Evolutionary conservation across 2,797 vertebrate species (phyloP).

Genomic region (Dendrocincla fuliginosa): DNA sequence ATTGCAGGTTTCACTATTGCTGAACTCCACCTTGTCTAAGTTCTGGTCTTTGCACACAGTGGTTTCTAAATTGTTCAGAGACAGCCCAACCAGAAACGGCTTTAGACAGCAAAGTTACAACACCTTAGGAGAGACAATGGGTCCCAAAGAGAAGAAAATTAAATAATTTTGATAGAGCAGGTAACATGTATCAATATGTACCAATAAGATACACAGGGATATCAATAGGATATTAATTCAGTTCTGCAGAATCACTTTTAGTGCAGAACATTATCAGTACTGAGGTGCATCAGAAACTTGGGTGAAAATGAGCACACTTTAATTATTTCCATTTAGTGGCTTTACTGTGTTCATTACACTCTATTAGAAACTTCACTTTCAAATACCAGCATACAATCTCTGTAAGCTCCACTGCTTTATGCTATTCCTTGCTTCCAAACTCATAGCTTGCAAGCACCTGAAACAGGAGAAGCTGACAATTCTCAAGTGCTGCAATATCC

Average conservation of each 20-base stretch:
- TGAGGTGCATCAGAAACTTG: background rate
- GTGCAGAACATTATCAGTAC: background rate
- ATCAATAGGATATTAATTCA: background rate
- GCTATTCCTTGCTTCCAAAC: background rate
- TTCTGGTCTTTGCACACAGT: background rate
- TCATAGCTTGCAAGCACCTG: background rate
- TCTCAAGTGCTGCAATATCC: background rate
- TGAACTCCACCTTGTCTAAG: background rate
- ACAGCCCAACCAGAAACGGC: background rate
- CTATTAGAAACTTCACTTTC: background rate
- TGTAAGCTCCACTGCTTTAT: background rate
- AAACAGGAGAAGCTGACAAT: background rate
- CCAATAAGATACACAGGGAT: accelerated
- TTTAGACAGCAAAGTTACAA: background rate
- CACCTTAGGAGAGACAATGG: background rate
- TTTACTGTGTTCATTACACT: background rate
- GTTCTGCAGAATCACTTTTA: background rate
- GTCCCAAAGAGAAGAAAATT: background rate
- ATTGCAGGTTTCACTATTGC: background rate
- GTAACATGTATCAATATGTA: background rate
- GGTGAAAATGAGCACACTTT: background rate
- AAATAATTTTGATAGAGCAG: background rate
- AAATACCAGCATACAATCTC: background rate
- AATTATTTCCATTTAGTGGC: background rate
- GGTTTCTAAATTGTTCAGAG: background rate